Base-by-base conservation (phyloP, 2,113 vertebrate genomes). In the Heteronetta atricapilla region DNA sequence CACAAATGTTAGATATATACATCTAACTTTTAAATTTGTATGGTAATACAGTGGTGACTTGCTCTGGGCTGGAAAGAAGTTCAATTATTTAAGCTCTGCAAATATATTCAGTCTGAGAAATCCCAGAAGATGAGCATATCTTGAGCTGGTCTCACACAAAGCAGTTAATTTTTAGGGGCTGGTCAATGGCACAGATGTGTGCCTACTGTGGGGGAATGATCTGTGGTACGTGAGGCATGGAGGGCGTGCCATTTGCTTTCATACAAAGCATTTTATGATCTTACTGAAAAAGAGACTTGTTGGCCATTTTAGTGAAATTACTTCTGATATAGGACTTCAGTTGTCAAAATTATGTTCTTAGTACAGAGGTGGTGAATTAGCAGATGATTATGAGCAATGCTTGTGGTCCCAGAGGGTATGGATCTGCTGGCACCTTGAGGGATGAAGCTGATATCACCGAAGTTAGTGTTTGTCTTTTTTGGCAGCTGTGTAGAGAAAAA, bases 281-380 rank as follows among this genome's bases (percentile, higher is more conserved):
- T 60, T 94, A 50, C 40, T 80, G 87, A 91, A 89, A 92, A 88
- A 56, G 50, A 20, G 22, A 8, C 63, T 70, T 25, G 29, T 28
- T 94, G 67, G 63, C 78, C 82, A 67, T 91, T 94, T 95, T 93
- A 69, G 91, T 89, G 64, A 89, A 89, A n/a, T 82, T 29, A 74
- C 17, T 89, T 91, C 12, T 69, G 34, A 40, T 63, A 34, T 85
- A 4, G 15, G 4, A 63, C 76, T 77, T 86, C 55, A 80, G 28
- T 21, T 86, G 44, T 67, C 64, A 88, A 85, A 91, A 88, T 40
- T 10, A 22, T 0, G 0, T 6, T 38, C 22, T 6, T 64, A 36
- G 46, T 74, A 69, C 14, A 66, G 73, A 53, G 55, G 26, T 46
- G 10, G 19, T 38, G 29, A 89, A 13, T 40, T 91, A 48, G 1